These are phyloP conservation scores for Synanthedon tipuliformis DNA, from an alignment of 2,888 invertebrate genomes.

Conservation along the genomic window DNA sequence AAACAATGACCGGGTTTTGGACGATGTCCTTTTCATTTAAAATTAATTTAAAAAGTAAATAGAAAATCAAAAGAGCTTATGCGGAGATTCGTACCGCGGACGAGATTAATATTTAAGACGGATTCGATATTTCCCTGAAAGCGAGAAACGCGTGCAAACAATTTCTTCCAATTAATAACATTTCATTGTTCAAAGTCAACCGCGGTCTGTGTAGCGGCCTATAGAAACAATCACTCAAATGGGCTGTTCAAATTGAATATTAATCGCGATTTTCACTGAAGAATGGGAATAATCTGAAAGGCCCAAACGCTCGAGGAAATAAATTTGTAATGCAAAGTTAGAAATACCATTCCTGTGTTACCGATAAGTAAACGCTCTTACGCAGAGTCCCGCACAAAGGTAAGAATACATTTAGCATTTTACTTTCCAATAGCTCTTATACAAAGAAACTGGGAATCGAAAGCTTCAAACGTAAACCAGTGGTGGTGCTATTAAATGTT, in stretches of 20 bases:
- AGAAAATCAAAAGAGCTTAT: too few species aligned
- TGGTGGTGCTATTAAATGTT: constrained; percentile 48
- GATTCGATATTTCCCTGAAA: constrained; percentile 43
- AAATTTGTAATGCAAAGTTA: constrained; percentile 70
- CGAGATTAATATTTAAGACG: constrained; percentile 36
- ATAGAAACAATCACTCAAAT: constrained; percentile 65
- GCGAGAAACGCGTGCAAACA: constrained; percentile 34
- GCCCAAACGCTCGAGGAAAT: constrained; percentile 49
- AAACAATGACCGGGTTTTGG: too few species aligned
- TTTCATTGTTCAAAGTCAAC: constrained; percentile 42
- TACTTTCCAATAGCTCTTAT: constrained; percentile 36
- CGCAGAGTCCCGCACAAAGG: constrained; percentile 39
- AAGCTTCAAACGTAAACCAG: constrained; percentile 53
- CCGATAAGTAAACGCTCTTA: constrained; percentile 61
- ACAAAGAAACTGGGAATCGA: constrained; percentile 29
- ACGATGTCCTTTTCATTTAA: too few species aligned
- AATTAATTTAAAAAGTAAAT: too few species aligned
- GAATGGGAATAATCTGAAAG: constrained; percentile 60
- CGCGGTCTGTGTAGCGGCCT: constrained; percentile 31
- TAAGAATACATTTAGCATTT: constrained; percentile 54
- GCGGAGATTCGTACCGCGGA: neutral
- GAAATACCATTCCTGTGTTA: constrained; percentile 63
- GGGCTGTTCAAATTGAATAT: constrained; percentile 68
- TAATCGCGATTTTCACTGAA: constrained; percentile 64
- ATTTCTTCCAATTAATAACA: constrained; percentile 46